Evolutionary conservation across 2,888 invertebrate species (phyloP).

Genomic region (Lasius platythorax): DNA sequence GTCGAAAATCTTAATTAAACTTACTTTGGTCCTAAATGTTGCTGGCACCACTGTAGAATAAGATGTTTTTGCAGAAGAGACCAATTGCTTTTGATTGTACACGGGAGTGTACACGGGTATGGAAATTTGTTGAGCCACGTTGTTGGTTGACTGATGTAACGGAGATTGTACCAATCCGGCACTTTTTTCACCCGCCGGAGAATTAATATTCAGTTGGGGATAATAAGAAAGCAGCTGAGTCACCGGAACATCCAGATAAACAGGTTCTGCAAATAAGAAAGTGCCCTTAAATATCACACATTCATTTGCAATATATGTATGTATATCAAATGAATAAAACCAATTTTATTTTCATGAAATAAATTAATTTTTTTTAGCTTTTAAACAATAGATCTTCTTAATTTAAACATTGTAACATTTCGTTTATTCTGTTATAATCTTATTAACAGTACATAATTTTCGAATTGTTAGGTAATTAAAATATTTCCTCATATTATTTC

Average conservation of each 20-base stretch:
- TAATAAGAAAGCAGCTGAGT: slow-evolving; percentile 81
- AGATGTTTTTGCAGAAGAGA: slow-evolving; percentile 72
- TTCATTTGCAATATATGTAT: neutral
- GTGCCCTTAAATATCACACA: neutral
- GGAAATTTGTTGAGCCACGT: slow-evolving; percentile 75
- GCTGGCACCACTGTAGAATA: slow-evolving; percentile 39
- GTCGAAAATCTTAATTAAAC: neutral
- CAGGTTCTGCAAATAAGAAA: slow-evolving; percentile 69
- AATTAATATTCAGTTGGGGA: slow-evolving; percentile 73
- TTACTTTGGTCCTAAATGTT: slow-evolving; percentile 61
- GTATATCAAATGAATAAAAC: neutral
- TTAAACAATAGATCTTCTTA: neutral
- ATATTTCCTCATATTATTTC: neutral
- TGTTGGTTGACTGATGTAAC: slow-evolving; percentile 70
- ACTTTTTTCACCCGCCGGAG: slow-evolving; percentile 8
- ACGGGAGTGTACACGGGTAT: slow-evolving; percentile 78
- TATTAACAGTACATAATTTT: slow-evolving; percentile 18
- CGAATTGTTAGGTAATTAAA: neutral
- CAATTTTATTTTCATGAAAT: neutral
- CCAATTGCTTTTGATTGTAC: slow-evolving; percentile 74
- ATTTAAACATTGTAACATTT: neutral
- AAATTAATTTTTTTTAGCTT: neutral
- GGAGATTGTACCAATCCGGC: slow-evolving; percentile 61
- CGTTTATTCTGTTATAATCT: neutral
- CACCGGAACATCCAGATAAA: slow-evolving; percentile 81